Conservation (phyloP, 2,113 vertebrate genomes). For the Hucho hucho region DNA sequence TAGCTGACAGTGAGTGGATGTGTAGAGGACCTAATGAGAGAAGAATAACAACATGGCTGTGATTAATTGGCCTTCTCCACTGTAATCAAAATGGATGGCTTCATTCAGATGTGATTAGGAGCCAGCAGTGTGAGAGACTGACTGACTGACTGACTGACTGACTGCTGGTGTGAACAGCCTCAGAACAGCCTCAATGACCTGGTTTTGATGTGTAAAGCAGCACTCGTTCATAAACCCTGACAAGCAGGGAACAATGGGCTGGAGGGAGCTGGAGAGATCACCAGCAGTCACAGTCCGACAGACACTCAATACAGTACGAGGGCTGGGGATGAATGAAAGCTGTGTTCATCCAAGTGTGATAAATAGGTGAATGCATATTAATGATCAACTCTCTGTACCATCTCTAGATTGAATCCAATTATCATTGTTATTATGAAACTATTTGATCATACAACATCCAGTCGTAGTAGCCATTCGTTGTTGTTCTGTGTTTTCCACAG, state of each 20-base stretch:
- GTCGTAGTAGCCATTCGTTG: neutral
- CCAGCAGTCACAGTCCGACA: no score
- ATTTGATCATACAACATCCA: neutral
- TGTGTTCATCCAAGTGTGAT: no score
- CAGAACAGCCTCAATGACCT: neutral
- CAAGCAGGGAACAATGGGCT: neutral
- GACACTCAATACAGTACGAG: no score
- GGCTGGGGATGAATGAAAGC: no score
- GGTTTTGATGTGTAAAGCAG: neutral
- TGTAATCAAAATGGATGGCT: conserved; percentile 9
- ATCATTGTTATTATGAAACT: no score
- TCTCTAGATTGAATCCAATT: no score
- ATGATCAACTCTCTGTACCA: no score
- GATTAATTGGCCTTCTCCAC: neutral
- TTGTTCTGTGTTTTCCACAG: neutral
- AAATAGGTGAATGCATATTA: no score
- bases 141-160: neutral
- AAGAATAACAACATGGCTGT: conserved; percentile 2
- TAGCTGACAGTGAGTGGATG: neutral
- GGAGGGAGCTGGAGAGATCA: no score
- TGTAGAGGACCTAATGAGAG: neutral
- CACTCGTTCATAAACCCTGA: neutral
- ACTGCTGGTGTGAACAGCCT: neutral
- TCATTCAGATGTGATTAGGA: neutral
- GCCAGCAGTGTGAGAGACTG: neutral